Percentiles rank a stretch among this genome's conserved stretches.
Evolutionary conservation across 2,113 vertebrate genomes (phyloP).

Genomic region (Ptyas mucosa): DNA sequence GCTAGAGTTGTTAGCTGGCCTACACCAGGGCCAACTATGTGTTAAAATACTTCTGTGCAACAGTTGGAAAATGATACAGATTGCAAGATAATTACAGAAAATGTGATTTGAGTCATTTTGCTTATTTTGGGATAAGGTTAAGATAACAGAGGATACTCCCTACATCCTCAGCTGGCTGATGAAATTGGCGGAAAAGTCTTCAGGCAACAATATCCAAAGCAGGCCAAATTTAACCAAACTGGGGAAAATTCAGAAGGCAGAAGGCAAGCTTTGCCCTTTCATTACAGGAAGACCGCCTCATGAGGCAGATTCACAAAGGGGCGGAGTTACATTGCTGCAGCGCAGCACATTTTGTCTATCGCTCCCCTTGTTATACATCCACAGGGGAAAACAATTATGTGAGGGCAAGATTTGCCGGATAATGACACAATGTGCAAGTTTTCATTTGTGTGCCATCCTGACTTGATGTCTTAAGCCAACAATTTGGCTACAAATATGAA

Average conservation of each 20-base stretch:
- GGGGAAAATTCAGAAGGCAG: neutral
- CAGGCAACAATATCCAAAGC: neutral
- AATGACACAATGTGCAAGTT: neutral
- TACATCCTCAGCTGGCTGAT: neutral
- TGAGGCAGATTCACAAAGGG: neutral
- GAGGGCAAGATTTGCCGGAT: neutral
- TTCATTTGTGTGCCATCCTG: neutral
- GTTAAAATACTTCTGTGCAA: neutral
- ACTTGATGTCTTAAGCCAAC: neutral
- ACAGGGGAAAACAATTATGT: neutral
- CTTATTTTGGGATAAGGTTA: neutral
- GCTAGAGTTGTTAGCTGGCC: neutral
- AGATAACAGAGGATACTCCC: neutral
- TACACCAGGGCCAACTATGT: neutral
- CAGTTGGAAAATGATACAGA: neutral
- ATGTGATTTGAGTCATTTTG: neutral
- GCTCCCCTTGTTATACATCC: neutral
- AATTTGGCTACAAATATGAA: neutral
- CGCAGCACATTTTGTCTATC: neutral
- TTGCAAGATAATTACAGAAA: neutral
- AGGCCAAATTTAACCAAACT: neutral
- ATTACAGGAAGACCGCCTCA: neutral
- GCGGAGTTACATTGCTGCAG: neutral
- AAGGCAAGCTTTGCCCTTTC: neutral
- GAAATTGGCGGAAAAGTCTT: neutral